phyloP scores from a whole-genome alignment of 1,140 invertebrate species.

The Drosophila leontia region DNA sequence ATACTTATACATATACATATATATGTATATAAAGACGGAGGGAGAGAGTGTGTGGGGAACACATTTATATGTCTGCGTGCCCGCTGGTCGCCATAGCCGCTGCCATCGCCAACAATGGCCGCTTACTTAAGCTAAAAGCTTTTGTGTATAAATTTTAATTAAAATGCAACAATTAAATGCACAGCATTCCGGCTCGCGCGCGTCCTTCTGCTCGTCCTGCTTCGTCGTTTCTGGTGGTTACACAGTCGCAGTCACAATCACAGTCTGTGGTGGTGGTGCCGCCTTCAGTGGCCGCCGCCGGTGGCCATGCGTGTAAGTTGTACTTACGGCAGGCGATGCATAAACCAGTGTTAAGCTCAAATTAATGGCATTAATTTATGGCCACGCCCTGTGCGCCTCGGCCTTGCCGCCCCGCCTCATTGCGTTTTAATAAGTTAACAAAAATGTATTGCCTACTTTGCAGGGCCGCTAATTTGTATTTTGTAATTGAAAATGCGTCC shows the following conservation, averaged over 20 bases:
- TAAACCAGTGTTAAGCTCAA: slow-evolving; percentile 79
- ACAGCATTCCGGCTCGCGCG: slow-evolving; percentile 37
- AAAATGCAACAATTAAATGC: slow-evolving; percentile 70
- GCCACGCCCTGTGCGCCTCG: slow-evolving; percentile 13
- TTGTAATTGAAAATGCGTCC: slow-evolving; percentile 76
- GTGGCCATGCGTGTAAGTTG: slow-evolving; percentile 60
- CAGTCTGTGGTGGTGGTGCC: neutral
- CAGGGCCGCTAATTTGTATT: slow-evolving; percentile 75
- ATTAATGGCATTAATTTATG: slow-evolving; percentile 82
- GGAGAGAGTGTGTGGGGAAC: neutral
- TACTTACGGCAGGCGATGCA: slow-evolving; percentile 70
- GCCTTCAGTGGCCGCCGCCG: slow-evolving; percentile 15
- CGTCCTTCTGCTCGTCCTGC: slow-evolving; percentile 1
- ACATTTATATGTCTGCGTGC: slow-evolving; percentile 34
- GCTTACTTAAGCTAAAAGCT: slow-evolving; percentile 83
- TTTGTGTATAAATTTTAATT: slow-evolving; percentile 80
- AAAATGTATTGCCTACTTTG: slow-evolving; percentile 72
- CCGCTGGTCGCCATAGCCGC: slow-evolving; percentile 25
- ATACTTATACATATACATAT: slow-evolving; percentile 8
- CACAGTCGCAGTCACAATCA: slow-evolving; percentile 11
- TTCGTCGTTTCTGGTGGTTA: slow-evolving; percentile 14
- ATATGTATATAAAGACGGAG: neutral
- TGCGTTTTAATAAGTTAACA: slow-evolving; percentile 76
- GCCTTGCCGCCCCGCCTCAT: slow-evolving; percentile 34
- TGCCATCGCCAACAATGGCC: slow-evolving; percentile 41